These are phyloP conservation scores for Pristionchus maxplancki DNA, from an alignment of 2,888 invertebrate genomes.

Conservation along the genomic window DNA sequence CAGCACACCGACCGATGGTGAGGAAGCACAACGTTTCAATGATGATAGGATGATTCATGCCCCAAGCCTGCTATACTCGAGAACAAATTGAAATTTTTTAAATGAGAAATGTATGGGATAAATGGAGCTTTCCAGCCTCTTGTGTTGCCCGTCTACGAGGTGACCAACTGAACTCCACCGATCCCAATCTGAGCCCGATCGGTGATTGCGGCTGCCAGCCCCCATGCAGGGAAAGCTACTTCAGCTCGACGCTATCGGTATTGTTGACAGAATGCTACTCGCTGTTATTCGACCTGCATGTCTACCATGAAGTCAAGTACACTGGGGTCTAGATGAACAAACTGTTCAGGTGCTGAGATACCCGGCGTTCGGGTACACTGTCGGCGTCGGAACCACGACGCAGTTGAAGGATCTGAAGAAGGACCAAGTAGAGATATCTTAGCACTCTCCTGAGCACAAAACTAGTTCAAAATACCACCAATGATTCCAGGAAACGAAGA, in stretches of 20 bases:
- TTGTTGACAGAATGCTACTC: no score
- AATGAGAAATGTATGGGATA: no score
- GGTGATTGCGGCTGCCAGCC: conserved; percentile 37
- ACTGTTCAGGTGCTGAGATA: conserved; percentile 38
- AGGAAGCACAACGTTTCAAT: no score
- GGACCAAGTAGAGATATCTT: background rate
- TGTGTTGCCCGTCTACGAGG: conserved; percentile 9
- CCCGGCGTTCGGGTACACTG: conserved; percentile 39
- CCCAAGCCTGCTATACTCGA: no score
- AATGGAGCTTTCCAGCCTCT: background rate
- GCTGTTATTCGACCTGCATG: no score
- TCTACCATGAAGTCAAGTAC: no score
- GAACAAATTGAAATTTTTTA: no score
- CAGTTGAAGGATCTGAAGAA: background rate
- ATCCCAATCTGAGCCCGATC: conserved; percentile 13
- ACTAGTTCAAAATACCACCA: no score
- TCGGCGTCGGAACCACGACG: conserved; percentile 41
- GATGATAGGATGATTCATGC: no score
- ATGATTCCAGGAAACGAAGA: background rate
- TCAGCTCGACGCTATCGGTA: conserved; percentile 22
- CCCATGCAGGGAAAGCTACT: conserved; percentile 44
- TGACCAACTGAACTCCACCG: conserved; percentile 4
- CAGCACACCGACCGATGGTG: background rate
- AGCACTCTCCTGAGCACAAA: background rate
- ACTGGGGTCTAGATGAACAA: no score